phyloP scores from a whole-genome alignment of 2,113 vertebrate genomes.

The Candoia aspera region DNA sequence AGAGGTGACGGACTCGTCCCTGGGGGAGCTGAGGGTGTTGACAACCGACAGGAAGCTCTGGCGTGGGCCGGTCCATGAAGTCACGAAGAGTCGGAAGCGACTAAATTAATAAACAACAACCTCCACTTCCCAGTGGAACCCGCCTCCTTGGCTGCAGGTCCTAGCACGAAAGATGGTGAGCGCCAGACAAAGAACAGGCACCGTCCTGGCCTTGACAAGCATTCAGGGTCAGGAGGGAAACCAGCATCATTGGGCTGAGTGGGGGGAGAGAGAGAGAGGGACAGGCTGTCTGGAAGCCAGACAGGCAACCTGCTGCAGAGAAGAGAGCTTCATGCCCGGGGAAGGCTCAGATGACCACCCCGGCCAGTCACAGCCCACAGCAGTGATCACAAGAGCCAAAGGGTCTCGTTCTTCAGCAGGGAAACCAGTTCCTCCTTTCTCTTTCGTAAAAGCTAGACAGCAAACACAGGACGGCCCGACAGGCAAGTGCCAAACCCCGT shows the following conservation, averaged over 20 bases:
- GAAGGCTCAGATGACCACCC: slow-evolving; percentile 44
- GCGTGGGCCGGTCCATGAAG: no score
- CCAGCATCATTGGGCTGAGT: not conserved
- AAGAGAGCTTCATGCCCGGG: slow-evolving; percentile 38
- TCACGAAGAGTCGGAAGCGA: no score
- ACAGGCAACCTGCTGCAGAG: slow-evolving; percentile 52
- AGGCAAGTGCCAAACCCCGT: not conserved
- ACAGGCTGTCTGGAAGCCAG: not conserved
- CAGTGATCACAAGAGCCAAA: not conserved
- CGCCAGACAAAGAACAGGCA: slow-evolving; percentile 42
- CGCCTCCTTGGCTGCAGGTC: slow-evolving; percentile 60
- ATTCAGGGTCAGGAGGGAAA: slow-evolving; percentile 34
- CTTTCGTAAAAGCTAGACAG: not conserved
- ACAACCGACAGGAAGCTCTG: no score
- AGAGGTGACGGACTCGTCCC: no score
- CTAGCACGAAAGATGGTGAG: slow-evolving; percentile 52
- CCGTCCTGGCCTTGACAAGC: slow-evolving; percentile 46
- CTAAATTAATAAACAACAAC: no score
- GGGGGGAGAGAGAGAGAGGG: not conserved
- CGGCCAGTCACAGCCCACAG: slow-evolving; percentile 7
- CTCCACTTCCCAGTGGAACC: no score
- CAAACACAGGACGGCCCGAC: not conserved
- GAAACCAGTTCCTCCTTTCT: no score
- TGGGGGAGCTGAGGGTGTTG: no score
- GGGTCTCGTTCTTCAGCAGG: slow-evolving; percentile 12